phyloP scores from a whole-genome alignment of 1,140 invertebrate genomes.

The Wasmannia auropunctata region DNA sequence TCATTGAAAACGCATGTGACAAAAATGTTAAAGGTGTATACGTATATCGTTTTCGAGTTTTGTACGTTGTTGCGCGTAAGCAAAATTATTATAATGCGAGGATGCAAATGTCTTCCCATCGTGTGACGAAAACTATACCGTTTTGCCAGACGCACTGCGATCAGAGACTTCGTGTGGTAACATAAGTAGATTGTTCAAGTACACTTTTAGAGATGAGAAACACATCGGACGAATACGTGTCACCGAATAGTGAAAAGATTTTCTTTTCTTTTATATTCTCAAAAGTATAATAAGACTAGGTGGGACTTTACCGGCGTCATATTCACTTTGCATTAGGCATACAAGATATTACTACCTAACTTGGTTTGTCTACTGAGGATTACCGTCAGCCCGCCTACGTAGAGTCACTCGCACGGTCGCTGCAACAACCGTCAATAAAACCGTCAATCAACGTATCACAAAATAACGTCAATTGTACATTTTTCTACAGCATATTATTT shows the following conservation, averaged over 20 bases:
- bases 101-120: conserved; percentile 24
- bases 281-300: conserved; percentile 5
- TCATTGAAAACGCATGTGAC: conserved; percentile 47
- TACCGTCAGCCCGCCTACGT: conserved; percentile 84
- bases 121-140: conserved; percentile 24
- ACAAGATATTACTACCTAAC: conserved; percentile 79
- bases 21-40: conserved; percentile 49
- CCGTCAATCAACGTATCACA: conserved; percentile 78
- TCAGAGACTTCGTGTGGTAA: conserved; percentile 24
- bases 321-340: conserved; percentile 72
- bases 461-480: conserved; percentile 74
- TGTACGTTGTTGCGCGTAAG: conserved; percentile 1
- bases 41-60: conserved; percentile 39
- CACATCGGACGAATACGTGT: neutral
- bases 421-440: conserved; percentile 85
- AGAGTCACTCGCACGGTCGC: conserved; percentile 85
- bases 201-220: conserved; percentile 31
- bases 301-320: conserved; percentile 34
- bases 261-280: conserved; percentile 18
- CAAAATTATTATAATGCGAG: conserved; percentile 10
- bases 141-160: conserved; percentile 21
- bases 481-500: conserved; percentile 78
- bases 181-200: conserved; percentile 15
- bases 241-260: conserved; percentile 17
- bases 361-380: conserved; percentile 83